Evolutionary conservation across 2,888 invertebrate species (phyloP).

Genomic region (Plusia festucae): DNA sequence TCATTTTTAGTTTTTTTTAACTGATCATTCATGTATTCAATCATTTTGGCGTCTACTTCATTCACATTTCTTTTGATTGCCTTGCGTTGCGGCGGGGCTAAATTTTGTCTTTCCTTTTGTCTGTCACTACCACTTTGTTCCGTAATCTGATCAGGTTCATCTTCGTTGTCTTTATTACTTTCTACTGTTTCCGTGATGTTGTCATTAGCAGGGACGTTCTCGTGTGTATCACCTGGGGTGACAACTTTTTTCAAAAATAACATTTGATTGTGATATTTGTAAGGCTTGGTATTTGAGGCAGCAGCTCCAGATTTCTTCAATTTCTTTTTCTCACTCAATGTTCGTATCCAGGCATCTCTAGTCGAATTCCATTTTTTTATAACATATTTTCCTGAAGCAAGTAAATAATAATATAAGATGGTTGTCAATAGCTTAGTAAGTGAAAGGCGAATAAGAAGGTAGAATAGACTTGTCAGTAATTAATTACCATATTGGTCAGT

Average conservation of each 20-base stretch:
- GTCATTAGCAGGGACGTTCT: constrained; percentile 39
- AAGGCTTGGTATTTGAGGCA: constrained; percentile 53
- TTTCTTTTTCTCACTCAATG: constrained; percentile 45
- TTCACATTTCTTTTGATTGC: constrained; percentile 48
- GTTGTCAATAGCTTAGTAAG: too few species aligned
- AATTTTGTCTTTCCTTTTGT: constrained; percentile 51
- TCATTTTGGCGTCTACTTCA: constrained; percentile 51
- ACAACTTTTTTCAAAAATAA: constrained; percentile 55
- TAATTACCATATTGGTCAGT: too few species aligned
- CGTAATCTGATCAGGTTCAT: constrained; percentile 26
- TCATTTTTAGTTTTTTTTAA: constrained; percentile 42
- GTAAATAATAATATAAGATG: constrained; percentile 16
- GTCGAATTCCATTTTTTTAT: constrained; percentile 42
- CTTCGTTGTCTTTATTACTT: constrained; percentile 26
- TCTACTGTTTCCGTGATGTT: constrained; percentile 20
- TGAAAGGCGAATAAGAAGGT: too few species aligned
- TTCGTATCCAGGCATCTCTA: constrained; percentile 46
- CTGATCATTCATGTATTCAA: constrained; percentile 37
- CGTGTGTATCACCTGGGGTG: constrained; percentile 48
- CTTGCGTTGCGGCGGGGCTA: constrained; percentile 43
- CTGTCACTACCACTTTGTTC: constrained; percentile 45
- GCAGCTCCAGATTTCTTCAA: constrained; percentile 46
- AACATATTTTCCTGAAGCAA: constrained; percentile 40
- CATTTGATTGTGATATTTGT: constrained; percentile 55
- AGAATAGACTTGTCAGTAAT: too few species aligned